Evolutionary conservation across 2,113 vertebrate species (phyloP), one percentile per base, ranked within the genome.

Genomic region (Sphaerodactylus townsendi): DNA sequence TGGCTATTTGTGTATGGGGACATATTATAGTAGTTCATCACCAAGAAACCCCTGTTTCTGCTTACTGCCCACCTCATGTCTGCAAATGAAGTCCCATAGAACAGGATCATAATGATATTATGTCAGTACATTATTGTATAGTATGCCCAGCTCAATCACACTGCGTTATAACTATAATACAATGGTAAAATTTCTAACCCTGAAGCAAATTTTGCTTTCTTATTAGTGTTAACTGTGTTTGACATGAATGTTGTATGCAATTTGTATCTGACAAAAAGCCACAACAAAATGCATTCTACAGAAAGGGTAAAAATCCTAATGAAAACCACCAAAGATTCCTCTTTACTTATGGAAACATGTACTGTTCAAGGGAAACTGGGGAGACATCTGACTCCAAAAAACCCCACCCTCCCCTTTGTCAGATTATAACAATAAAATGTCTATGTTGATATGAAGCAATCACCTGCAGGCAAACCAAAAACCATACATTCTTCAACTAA

Each of bases 371-470:
- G 90, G 81, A 89, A 85, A 81, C 79, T 68, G 81, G 23, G 28
- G 44, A 91, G 83, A 87, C 66, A 75, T 91, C 53, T 78, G 82
- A 90, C 87, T 93, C 81, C 72, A 92, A 88, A n/a, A 92, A 93
- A 92, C 59, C n/a, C n/a, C 78, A 70, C 85, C 88, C 89, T 91
- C 78, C 86, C 86, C 85, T 85, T 94, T 93, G 92, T 92, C 89
- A 83, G 74, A 90, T 92, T 92, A 68, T 84, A 91, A 92, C 90
- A 93, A 93, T 85, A 92, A 92, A 87, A 91, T 89, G 91, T 92
- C 90, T 95, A 93, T 92, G 87, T 87, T 92, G 94, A 94, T 94
- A 94, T 85, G 89, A 94, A 95, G 93, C 89, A 93, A 95, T 89
- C 92, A 92, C 92, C 90, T 92, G 92, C 83, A 92, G 90, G 80